Evolutionary conservation across 2,797 vertebrate genomes (phyloP).

Genomic region (Petrocephalus schoutedeni): DNA sequence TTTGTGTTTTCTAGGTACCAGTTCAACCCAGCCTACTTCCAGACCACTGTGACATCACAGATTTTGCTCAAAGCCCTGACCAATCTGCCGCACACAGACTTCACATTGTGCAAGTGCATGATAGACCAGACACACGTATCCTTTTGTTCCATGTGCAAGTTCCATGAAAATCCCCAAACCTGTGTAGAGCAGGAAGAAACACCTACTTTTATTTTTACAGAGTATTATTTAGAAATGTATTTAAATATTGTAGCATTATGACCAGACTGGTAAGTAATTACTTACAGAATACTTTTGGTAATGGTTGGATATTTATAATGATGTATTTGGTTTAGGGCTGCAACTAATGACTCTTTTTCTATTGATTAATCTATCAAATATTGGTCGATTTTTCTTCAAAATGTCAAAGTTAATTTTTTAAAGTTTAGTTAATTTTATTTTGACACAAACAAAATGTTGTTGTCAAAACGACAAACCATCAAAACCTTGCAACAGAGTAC

Average conservation of each 20-base stretch:
- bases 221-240: background rate
- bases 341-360: too few species aligned
- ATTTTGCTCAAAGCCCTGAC: conserved; percentile 90
- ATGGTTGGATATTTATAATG: background rate
- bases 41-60: conserved; percentile 81
- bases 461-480: too few species aligned
- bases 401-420: too few species aligned
- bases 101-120: conserved; percentile 95
- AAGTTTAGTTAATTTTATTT: too few species aligned
- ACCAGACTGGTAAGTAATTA: background rate
- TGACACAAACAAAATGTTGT: too few species aligned
- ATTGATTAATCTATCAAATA: too few species aligned
- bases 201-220: background rate
- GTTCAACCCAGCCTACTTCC: conserved; percentile 93
- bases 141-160: conserved; percentile 41
- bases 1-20: conserved; percentile 71
- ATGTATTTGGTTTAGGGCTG: background rate
- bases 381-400: too few species aligned
- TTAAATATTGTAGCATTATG: background rate
- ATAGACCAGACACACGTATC: conserved; percentile 92
- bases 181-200: background rate
- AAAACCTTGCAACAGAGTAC: too few species aligned
- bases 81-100: conserved; percentile 91
- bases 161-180: background rate
- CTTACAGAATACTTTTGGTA: background rate